These are phyloP conservation scores for Lordiphosa fenestrarum DNA, from an alignment of 2,888 invertebrate species.

Conservation along the genomic window DNA sequence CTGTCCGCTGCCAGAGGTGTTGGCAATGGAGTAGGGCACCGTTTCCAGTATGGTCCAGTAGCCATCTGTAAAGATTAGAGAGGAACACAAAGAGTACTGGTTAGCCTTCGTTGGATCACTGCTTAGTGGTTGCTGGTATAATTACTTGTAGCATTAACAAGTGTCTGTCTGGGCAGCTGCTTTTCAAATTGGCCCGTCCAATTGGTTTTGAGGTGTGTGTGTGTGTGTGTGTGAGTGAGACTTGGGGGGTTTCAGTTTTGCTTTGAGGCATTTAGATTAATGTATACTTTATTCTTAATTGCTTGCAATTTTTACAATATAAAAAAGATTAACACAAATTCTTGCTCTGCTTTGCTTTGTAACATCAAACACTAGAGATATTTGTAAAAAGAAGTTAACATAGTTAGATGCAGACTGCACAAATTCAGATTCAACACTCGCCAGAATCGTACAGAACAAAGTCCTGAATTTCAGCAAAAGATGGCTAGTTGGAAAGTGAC, in stretches of 20 bases:
- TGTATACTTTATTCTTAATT: constrained; percentile 62
- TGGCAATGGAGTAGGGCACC: constrained; percentile 77
- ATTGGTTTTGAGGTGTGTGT: constrained; percentile 8
- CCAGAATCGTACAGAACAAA: no score
- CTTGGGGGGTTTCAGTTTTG: constrained; percentile 16
- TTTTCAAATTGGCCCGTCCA: constrained; percentile 33
- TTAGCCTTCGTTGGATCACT: constrained; percentile 17
- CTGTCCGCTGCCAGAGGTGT: constrained; percentile 23
- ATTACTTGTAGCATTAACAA: constrained; percentile 58
- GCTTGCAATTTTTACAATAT: constrained; percentile 50
- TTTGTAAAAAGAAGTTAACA: no score
- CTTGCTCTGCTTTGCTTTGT: constrained; percentile 19
- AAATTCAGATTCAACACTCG: no score
- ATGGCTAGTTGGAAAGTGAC: no score
- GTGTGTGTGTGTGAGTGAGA: constrained; percentile 10
- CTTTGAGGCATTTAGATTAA: constrained; percentile 21
- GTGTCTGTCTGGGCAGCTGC: constrained; percentile 20
- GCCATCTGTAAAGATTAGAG: constrained; percentile 63
- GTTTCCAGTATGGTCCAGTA: constrained; percentile 80
- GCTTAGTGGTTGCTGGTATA: constrained; percentile 24
- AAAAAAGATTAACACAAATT: constrained; percentile 61
- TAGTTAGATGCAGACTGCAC: no score
- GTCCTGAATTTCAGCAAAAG: no score
- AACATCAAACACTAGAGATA: constrained; percentile 36
- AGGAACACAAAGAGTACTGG: constrained; percentile 1